Evolutionary conservation across 2,113 vertebrate species (phyloP).

Genomic region (Platysteira castanea): DNA sequence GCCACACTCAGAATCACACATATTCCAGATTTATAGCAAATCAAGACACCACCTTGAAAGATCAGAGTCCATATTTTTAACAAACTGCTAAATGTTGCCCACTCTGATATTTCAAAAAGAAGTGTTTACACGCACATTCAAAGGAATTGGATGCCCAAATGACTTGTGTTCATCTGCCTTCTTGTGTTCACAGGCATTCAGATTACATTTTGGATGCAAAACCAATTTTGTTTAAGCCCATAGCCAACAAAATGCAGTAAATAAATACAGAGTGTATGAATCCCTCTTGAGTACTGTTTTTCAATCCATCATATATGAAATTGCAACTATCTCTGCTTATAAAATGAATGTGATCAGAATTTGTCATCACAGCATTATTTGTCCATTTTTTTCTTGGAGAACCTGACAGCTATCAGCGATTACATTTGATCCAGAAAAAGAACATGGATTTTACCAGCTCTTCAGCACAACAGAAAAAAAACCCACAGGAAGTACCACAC

Average conservation of each 20-base stretch:
- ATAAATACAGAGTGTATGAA: slow-evolving; percentile 24
- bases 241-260: slow-evolving; percentile 27
- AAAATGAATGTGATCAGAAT: slow-evolving; percentile 17
- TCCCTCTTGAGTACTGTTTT: neutral
- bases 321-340: neutral
- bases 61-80: neutral
- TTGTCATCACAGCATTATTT: neutral
- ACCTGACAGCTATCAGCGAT: neutral
- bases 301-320: slow-evolving; percentile 22
- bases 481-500: accelerated
- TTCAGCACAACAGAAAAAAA: neutral
- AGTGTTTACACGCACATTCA: neutral
- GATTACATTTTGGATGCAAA: slow-evolving; percentile 36
- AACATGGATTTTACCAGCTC: neutral
- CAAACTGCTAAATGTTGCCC: neutral
- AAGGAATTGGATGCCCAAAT: neutral
- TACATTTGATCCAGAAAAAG: neutral
- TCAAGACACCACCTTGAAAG: neutral
- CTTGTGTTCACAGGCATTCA: neutral
- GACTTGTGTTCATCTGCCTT: neutral
- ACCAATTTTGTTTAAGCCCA: slow-evolving; percentile 5
- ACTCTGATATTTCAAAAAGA: neutral
- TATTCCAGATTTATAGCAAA: neutral
- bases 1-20: neutral
- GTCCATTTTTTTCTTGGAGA: neutral